Evolutionary conservation across 1,140 invertebrate species (phyloP), one percentile per base, ranked within the genome.

Genomic region (Tetragnatha versicolor): DNA sequence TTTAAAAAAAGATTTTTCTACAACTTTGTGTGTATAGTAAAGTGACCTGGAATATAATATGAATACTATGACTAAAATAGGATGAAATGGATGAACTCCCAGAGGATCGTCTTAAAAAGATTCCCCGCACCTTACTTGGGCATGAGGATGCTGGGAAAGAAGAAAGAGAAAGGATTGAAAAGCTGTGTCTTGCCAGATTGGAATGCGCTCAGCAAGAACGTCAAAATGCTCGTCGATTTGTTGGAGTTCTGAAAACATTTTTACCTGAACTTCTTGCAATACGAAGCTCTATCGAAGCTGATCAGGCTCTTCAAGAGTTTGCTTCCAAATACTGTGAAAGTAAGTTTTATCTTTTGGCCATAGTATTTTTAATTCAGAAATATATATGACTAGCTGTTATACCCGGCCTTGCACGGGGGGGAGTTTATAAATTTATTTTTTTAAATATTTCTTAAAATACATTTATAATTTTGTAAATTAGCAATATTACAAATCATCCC

Each of bases 261-360:
- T 84, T 95, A n/a, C 93, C 93, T 0, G 89, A 90, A 78, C 86
- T 95, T 2, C 83, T 93, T 12, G 86, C 89, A 42, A 86, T 94
- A 2, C 87, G 91, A 51, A 93, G 91, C 82, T 92, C 92, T 47
- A 91, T 93, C 79, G 92, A 94, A 85, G 92, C 96, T 5, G 95
- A 98, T 83, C 92, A 96, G 84, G 92, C 93, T 1, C 87, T 97
- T 81, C 94, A 96, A 85, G 92, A 93, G 83, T 96, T 97, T 84
- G 91, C 95, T 0, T 96, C 95, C 1, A 91, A 93, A 78, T 95
- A 95, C 83, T 97, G 95, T 86, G 90, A 95, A 88, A 92, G 95
- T 90, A 83, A 47, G 81, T 77, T 25, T 60, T 51, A 9, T 42
- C n/a, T n/a, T n/a, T n/a, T n/a, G n/a, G n/a, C n/a, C n/a, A n/a